phyloP scores from a whole-genome alignment of 1,140 invertebrate genomes.

The Scaptodrosophila lebanonensis region DNA sequence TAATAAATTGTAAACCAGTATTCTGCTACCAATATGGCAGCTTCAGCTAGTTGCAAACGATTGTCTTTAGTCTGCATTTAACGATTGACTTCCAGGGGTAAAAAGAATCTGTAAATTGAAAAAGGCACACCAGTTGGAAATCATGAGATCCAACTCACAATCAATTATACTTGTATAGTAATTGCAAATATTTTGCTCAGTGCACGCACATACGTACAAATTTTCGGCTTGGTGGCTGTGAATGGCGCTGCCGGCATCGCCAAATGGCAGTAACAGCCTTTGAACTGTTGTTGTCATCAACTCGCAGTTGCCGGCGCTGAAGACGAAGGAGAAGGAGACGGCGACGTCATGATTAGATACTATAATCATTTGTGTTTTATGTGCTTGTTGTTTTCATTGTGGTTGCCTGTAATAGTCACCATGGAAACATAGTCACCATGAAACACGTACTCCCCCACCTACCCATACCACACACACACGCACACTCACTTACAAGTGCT shows the following conservation, averaged over 20 bases:
- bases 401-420: slow-evolving; percentile 46
- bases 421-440: slow-evolving; percentile 25
- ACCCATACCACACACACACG: neutral
- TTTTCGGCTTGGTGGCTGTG: slow-evolving; percentile 16
- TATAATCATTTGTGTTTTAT: slow-evolving; percentile 76
- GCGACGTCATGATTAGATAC: slow-evolving; percentile 74
- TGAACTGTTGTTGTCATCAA: slow-evolving; percentile 72
- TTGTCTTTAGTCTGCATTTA: too few species aligned
- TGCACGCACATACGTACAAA: slow-evolving; percentile 12
- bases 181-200: slow-evolving; percentile 17
- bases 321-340: neutral
- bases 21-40: too few species aligned
- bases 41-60: too few species aligned
- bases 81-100: too few species aligned
- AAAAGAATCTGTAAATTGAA: too few species aligned
- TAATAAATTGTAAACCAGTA: too few species aligned
- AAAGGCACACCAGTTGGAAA: too few species aligned
- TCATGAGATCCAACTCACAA: too few species aligned
- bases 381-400: slow-evolving; percentile 62
- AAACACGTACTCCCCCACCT: neutral
- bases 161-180: too few species aligned
- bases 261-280: slow-evolving; percentile 70
- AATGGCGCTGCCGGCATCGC: slow-evolving; percentile 41
- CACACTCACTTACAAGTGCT: neutral
- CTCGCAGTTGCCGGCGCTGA: slow-evolving; percentile 56